Percentiles rank a stretch among this genome's conserved stretches.
Conservation (phyloP, 1,140 invertebrate genomes). For the Hyles vespertilio region DNA sequence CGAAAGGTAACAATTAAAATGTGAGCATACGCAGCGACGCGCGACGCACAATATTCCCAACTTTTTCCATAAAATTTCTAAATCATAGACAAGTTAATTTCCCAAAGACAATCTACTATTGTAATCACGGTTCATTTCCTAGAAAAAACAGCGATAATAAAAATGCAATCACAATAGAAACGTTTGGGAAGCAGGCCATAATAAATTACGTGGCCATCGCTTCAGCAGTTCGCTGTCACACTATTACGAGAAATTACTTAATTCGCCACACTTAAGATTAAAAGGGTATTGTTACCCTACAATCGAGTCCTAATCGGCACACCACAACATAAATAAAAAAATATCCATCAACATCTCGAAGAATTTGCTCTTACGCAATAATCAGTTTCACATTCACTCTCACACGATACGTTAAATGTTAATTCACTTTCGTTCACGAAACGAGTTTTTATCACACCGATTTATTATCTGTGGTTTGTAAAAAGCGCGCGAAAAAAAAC, state of each 20-base stretch:
- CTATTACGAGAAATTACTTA: conserved; percentile 7
- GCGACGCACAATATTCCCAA: conserved; percentile 28
- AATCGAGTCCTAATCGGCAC: not conserved
- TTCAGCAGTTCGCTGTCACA: not conserved
- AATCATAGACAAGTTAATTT: conserved; percentile 16
- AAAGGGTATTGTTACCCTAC: not conserved
- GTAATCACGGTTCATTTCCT: conserved; percentile 24
- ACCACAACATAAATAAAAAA: conserved; percentile 14
- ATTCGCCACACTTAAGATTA: conserved; percentile 2
- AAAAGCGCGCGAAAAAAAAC: conserved; percentile 48
- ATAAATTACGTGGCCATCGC: conserved; percentile 7
- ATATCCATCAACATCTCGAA: conserved; percentile 37
- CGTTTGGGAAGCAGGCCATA: conserved; percentile 25
- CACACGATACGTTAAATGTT: conserved; percentile 52
- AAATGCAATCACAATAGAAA: conserved; percentile 16
- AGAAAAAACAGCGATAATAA: conserved; percentile 16
- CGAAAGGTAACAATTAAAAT: conserved; percentile 41
- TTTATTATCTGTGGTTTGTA: conserved; percentile 26
- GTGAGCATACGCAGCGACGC: conserved; percentile 28
- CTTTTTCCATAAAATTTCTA: conserved; percentile 46
- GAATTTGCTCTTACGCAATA: conserved; percentile 56
- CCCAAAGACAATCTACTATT: conserved; percentile 20
- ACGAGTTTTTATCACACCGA: conserved; percentile 30
- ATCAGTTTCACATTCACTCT: conserved; percentile 65
- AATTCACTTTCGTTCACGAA: conserved; percentile 66